Evolutionary conservation across 2,797 vertebrate genomes (phyloP).

Genomic region (Tapera naevia): DNA sequence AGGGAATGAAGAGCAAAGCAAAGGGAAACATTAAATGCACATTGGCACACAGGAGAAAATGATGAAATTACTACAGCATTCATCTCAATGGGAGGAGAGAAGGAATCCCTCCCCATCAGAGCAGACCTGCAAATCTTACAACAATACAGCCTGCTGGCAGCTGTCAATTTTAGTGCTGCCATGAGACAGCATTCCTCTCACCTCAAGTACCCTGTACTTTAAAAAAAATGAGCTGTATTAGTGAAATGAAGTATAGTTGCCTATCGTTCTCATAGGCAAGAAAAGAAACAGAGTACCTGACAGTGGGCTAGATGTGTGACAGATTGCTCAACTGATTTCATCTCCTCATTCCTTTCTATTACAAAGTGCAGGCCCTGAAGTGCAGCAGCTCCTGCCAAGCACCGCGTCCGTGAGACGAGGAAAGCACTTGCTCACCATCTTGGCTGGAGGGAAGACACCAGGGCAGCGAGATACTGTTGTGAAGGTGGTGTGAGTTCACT

Average conservation of each 20-base stretch:
- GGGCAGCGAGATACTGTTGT: not conserved
- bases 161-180: not conserved
- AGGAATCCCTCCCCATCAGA: not conserved
- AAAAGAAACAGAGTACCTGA: not conserved
- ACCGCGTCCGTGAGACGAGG: not conserved
- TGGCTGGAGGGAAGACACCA: not conserved
- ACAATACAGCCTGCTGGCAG: not conserved
- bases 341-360: not conserved
- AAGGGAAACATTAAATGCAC: not conserved
- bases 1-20: not conserved
- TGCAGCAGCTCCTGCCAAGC: not conserved
- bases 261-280: not conserved
- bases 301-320: not conserved
- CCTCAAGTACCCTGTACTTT: not conserved
- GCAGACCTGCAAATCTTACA: not conserved
- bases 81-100: not conserved
- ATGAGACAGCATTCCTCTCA: not conserved
- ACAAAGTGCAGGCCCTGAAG: conserved; percentile 6
- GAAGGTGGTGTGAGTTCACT: not conserved
- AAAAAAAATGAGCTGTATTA: conserved; percentile 29
- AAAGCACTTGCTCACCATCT: not conserved
- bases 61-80: not conserved
- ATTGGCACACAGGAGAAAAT: not conserved
- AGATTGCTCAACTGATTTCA: not conserved
- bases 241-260: not conserved